Conservation (phyloP, 2,888 invertebrate species). For the Aleiodes leptofemur region DNA sequence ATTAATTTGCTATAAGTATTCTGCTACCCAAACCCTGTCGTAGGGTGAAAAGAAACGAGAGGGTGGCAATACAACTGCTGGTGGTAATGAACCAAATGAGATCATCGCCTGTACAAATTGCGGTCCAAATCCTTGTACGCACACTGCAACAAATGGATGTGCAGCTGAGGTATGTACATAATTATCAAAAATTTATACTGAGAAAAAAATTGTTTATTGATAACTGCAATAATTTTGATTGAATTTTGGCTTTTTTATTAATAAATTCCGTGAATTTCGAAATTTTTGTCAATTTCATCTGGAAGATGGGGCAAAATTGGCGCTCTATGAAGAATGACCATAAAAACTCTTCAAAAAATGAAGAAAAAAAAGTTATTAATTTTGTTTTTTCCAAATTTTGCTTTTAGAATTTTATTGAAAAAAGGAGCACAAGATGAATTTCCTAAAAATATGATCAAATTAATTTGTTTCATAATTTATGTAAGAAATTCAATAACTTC, state of each 20-base stretch:
- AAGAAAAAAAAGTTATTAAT: too few species aligned
- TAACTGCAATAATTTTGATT: slow-evolving; percentile 7
- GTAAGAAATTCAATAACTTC: too few species aligned
- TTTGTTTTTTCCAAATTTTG: too few species aligned
- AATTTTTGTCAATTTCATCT: too few species aligned
- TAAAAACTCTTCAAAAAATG: too few species aligned
- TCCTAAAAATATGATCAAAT: too few species aligned
- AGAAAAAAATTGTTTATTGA: slow-evolving; percentile 9
- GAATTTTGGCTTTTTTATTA: background rate
- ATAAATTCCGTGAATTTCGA: too few species aligned
- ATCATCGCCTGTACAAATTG: slow-evolving; percentile 90
- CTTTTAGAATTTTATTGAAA: too few species aligned
- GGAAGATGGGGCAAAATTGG: too few species aligned
- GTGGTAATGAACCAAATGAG: slow-evolving; percentile 83
- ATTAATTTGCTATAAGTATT: slow-evolving; percentile 60
- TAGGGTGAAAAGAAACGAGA: slow-evolving; percentile 92
- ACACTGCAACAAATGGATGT: slow-evolving; percentile 91
- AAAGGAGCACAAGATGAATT: too few species aligned
- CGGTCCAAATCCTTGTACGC: slow-evolving; percentile 88
- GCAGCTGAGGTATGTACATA: slow-evolving; percentile 84
- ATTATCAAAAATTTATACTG: slow-evolving; percentile 27
- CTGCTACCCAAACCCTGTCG: slow-evolving; percentile 73
- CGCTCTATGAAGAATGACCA: too few species aligned
- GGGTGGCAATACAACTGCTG: slow-evolving; percentile 72
- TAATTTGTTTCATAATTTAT: too few species aligned